phyloP scores from a whole-genome alignment of 2,113 vertebrate genomes.

The Formicarius rufipectus region DNA sequence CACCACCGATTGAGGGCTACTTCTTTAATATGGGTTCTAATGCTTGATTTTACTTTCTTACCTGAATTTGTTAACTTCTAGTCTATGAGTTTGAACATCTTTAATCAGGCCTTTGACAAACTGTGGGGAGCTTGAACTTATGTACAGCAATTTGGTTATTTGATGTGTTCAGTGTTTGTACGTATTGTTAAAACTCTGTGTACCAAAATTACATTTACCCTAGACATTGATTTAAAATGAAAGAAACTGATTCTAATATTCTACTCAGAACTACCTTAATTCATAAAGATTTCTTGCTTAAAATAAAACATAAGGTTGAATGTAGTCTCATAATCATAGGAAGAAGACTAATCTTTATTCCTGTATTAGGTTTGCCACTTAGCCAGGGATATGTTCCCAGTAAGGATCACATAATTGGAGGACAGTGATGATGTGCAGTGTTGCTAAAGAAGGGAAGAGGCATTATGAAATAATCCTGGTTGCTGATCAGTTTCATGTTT shows the following conservation, averaged over 20 bases:
- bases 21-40: background rate
- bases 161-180: background rate
- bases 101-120: background rate
- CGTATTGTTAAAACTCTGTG: background rate
- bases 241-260: background rate
- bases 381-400: background rate
- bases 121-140: background rate
- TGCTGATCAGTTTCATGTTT: background rate
- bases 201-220: background rate
- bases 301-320: background rate
- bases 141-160: background rate
- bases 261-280: background rate
- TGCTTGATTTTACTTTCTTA: background rate
- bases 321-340: background rate
- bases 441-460: background rate
- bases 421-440: background rate
- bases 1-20: background rate
- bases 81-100: background rate
- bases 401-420: accelerated
- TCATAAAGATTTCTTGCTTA: background rate
- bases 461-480: background rate
- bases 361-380: background rate
- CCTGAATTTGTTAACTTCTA: background rate
- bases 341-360: background rate
- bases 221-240: background rate